These are phyloP conservation scores for Acanthopagrus latus DNA, from an alignment of 2,797 vertebrate species.

Conservation along the genomic window DNA sequence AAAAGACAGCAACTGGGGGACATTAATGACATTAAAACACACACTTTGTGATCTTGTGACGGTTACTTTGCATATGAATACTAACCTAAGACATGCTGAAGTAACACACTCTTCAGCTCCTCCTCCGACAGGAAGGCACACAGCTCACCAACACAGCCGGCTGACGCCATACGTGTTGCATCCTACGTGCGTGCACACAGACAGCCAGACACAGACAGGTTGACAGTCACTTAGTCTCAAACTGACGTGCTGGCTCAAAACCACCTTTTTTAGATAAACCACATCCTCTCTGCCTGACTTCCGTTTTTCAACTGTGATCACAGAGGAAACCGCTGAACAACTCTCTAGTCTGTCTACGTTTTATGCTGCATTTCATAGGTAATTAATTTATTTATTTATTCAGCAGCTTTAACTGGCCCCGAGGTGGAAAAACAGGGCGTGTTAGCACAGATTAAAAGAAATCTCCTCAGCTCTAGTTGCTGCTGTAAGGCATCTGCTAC, in stretches of 20 bases:
- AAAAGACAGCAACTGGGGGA: background rate
- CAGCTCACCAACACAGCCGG: constrained; percentile 95
- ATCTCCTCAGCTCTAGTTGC: background rate
- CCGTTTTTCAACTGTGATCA: constrained; percentile 62
- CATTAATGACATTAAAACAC: background rate
- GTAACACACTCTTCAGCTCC: constrained; percentile 90
- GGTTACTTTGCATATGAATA: constrained; percentile 15
- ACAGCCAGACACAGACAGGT: constrained; percentile 19
- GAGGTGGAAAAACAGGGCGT: background rate
- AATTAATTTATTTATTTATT: background rate
- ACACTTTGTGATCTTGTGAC: background rate
- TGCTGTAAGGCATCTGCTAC: constrained; percentile 27
- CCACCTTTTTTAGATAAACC: constrained; percentile 71
- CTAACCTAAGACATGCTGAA: constrained; percentile 93
- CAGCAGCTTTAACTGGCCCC: background rate
- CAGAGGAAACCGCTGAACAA: constrained; percentile 35
- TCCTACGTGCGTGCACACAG: constrained; percentile 83
- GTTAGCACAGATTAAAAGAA: constrained; percentile 4
- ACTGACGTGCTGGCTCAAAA: constrained; percentile 43
- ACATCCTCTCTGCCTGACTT: constrained; percentile 78
- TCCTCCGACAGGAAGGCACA: constrained; percentile 96
- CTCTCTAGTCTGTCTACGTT: background rate
- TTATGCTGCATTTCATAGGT: background rate
- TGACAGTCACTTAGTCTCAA: constrained; percentile 42
- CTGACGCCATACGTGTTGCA: constrained; percentile 95